Conservation (phyloP, 2,888 invertebrate species). For the Liopterus haemorrhoidalis region DNA sequence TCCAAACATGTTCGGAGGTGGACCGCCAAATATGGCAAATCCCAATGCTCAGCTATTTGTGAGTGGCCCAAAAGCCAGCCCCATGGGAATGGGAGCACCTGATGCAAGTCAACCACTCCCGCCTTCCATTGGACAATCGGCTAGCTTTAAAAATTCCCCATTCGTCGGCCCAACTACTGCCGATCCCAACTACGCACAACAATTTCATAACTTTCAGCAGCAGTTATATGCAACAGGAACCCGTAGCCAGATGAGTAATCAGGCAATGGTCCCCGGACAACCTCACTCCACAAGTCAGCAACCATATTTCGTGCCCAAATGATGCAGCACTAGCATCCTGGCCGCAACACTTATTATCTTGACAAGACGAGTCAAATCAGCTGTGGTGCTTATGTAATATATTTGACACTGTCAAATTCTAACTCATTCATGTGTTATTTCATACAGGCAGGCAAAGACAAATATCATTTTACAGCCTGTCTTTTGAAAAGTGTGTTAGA, state of each 20-base stretch:
- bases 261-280: constrained; percentile 46
- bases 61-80: constrained; percentile 52
- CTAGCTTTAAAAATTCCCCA: constrained; percentile 66
- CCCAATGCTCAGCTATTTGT: constrained; percentile 56
- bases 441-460: no score
- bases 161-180: constrained; percentile 80
- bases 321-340: constrained; percentile 33
- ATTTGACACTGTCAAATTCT: constrained; percentile 6
- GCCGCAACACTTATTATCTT: constrained; percentile 2
- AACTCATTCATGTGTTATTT: constrained; percentile 1
- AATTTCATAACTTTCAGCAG: constrained; percentile 93
- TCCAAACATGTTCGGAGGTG: constrained; percentile 42
- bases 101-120: constrained; percentile 69
- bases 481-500: constrained; percentile 41
- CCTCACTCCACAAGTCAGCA: constrained; percentile 44
- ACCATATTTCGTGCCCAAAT: constrained; percentile 47
- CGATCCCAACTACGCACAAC: constrained; percentile 89
- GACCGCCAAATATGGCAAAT: constrained; percentile 42
- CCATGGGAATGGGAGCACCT: constrained; percentile 53
- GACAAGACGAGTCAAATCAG: constrained; percentile 28
- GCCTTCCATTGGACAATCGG: constrained; percentile 69
- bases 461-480: no score
- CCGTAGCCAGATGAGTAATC: constrained; percentile 53
- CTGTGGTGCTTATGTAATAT: constrained; percentile 40
- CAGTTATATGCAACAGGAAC: constrained; percentile 86